A percentile compares a stretch with the other conserved stretches of the same genome.
Evolutionary conservation across 2,797 vertebrate genomes (phyloP).

Genomic region (Acropternis orthonyx): DNA sequence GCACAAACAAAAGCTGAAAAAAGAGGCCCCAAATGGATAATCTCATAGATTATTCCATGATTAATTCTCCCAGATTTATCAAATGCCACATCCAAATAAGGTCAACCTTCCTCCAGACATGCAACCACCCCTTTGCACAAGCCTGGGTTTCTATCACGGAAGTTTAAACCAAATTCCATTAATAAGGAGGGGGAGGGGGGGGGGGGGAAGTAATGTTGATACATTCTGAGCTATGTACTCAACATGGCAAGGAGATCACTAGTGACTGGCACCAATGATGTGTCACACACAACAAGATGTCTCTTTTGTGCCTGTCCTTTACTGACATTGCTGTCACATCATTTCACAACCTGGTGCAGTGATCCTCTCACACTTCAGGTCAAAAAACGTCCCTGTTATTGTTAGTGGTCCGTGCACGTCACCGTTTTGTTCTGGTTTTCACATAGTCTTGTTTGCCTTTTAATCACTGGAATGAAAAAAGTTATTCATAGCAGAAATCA

Average conservation of each 20-base stretch:
- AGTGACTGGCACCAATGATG: constrained; percentile 27
- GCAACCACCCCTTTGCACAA: background rate
- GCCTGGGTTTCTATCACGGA: background rate
- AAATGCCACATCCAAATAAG: constrained; percentile 49
- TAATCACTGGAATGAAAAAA: background rate
- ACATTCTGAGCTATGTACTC: background rate
- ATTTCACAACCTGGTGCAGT: background rate
- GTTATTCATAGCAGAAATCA: background rate
- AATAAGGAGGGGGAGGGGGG: too few relatives aligned
- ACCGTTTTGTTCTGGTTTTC: background rate
- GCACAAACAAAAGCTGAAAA: constrained; percentile 12
- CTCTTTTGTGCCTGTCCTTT: background rate
- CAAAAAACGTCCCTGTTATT: background rate
- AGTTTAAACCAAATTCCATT: background rate
- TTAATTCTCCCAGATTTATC: constrained; percentile 38
- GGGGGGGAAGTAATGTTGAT: constrained; percentile 1
- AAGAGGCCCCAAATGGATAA: constrained; percentile 4
- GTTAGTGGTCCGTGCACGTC: background rate
- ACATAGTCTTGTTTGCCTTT: background rate
- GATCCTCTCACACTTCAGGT: background rate
- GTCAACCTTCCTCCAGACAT: background rate
- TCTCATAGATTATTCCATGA: constrained; percentile 31
- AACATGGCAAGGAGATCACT: constrained; percentile 4
- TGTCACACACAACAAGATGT: constrained; percentile 4
- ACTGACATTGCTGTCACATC: constrained; percentile 20